Evolutionary conservation across 2,888 invertebrate species (phyloP).

Genomic region (Mycalesis mineus): DNA sequence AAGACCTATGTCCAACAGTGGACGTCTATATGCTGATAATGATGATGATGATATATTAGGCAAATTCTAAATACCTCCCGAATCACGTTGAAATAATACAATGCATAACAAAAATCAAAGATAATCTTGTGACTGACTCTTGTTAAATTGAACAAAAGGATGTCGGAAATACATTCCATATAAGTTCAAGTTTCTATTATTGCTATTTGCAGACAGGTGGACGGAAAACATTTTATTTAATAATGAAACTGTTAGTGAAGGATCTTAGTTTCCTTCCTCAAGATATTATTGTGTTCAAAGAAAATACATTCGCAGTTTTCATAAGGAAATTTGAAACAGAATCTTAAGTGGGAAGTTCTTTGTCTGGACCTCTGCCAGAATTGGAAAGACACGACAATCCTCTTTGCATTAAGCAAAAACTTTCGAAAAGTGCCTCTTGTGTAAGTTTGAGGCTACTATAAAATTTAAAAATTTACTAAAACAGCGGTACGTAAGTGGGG

Average conservation of each 20-base stretch:
- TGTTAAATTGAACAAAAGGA: no score
- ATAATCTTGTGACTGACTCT: no score
- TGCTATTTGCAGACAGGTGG: no score
- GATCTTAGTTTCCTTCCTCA: not conserved
- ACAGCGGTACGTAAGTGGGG: not conserved
- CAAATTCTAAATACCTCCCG: no score
- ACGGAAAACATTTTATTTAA: no score
- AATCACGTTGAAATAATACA: no score
- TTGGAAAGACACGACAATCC: constrained; percentile 13
- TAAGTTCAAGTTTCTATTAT: no score
- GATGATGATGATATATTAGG: no score
- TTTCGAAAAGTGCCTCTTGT: constrained; percentile 4
- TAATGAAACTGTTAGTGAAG: not conserved
- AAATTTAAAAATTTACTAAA: constrained; percentile 1
- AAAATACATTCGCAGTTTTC: not conserved
- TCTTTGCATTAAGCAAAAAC: constrained; percentile 13
- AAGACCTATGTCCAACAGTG: no score
- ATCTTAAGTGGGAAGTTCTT: constrained; percentile 3
- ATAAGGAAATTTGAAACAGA: constrained; percentile 5
- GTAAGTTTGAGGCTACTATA: constrained; percentile 6
- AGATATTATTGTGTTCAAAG: not conserved
- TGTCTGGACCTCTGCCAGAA: constrained; percentile 12
- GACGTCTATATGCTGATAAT: no score
- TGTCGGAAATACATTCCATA: no score
- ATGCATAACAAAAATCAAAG: no score